Percentiles rank a stretch among this genome's conserved stretches.
Conservation (phyloP, 2,113 vertebrate species). For the Takifugu bimaculatus region DNA sequence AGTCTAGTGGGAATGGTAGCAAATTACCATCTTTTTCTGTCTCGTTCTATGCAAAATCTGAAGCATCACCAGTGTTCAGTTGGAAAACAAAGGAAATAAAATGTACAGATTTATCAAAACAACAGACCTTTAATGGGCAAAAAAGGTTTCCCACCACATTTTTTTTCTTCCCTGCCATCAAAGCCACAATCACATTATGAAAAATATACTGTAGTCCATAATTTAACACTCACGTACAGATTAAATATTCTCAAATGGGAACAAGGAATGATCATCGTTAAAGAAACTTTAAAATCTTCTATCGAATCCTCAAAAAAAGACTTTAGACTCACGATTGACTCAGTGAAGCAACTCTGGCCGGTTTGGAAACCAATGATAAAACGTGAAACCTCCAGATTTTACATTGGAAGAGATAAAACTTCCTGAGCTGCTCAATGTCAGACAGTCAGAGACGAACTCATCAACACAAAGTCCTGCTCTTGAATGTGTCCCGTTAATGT, state of each 20-base stretch:
- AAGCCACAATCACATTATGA: slow-evolving; percentile 13
- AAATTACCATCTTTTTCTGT: no score
- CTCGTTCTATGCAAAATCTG: no score
- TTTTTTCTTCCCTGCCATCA: slow-evolving; percentile 22
- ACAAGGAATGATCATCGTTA: slow-evolving; percentile 4
- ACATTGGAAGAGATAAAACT: no score
- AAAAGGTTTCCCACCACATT: slow-evolving; percentile 1
- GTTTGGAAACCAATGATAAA: no score
- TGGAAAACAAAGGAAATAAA: slow-evolving; percentile 28
- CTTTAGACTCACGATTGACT: not conserved
- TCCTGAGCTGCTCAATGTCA: no score
- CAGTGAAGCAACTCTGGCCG: not conserved
- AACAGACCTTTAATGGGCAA: slow-evolving; percentile 21
- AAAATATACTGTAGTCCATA: slow-evolving; percentile 24
- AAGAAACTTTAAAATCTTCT: not conserved
- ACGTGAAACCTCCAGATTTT: no score
- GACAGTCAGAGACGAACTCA: no score
- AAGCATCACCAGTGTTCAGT: not conserved
- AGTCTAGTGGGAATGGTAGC: no score
- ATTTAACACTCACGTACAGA: slow-evolving; percentile 10
- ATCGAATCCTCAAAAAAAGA: not conserved
- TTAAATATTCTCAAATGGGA: not conserved
- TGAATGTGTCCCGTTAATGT: no score
- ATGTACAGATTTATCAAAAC: slow-evolving; percentile 17
- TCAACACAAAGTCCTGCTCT: no score